A percentile compares a stretch with the other conserved stretches of the same genome.
Conservation (phyloP, 2,888 invertebrate genomes). For the Sicus ferrugineus region DNA sequence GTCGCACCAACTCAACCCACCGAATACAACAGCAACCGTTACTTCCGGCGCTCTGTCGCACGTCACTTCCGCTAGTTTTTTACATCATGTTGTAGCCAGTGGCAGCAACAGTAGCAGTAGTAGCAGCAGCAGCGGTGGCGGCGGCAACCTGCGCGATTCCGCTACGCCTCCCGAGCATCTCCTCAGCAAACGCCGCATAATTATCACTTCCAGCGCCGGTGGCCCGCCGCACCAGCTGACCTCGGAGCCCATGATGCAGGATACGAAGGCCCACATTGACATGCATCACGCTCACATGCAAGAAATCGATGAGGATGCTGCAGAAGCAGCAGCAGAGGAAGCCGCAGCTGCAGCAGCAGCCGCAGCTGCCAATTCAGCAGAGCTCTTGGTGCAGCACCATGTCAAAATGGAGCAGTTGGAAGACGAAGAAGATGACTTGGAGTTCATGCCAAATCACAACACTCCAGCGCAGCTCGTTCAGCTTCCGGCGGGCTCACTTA, state of each 20-base stretch:
- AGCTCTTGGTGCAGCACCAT: constrained; percentile 39
- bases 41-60: constrained; percentile 46
- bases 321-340: constrained; percentile 55
- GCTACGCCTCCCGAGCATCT: constrained; percentile 40
- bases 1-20: constrained; percentile 52
- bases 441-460: constrained; percentile 2
- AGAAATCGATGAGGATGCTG: constrained; percentile 59
- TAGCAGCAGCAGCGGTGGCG: constrained; percentile 14
- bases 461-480: constrained; percentile 51
- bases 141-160: constrained; percentile 40
- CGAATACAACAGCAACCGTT: constrained; percentile 54
- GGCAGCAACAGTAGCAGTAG: constrained; percentile 24
- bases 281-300: constrained; percentile 59
- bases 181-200: constrained; percentile 56
- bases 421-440: constrained; percentile 36
- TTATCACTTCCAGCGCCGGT: constrained; percentile 49
- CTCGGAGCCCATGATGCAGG: constrained; percentile 26
- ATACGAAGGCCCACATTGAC: constrained; percentile 51
- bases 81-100: constrained; percentile 18
- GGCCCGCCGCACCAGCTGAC: constrained; percentile 33
- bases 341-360: constrained; percentile 47
- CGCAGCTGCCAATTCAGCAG: constrained; percentile 29
- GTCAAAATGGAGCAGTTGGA: constrained; percentile 56
- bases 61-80: constrained; percentile 28
- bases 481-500: constrained; percentile 54